These are phyloP conservation scores for Stichodactyla helianthus DNA, from an alignment of 64 coral and sea anemone genomes.

Conservation along the genomic window DNA sequence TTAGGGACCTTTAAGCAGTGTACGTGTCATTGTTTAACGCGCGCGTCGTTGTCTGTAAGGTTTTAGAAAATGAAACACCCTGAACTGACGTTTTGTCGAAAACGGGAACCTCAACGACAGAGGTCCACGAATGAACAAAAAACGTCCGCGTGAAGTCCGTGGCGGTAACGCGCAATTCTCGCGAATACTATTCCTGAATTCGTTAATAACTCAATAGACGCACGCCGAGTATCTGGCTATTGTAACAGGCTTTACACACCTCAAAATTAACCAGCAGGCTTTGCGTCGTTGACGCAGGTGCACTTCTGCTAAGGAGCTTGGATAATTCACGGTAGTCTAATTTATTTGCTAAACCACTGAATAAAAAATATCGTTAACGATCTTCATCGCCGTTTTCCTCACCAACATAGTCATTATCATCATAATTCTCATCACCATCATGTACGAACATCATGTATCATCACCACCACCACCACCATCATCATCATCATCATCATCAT, in stretches of 20 bases:
- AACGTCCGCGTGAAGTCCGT: too few relatives aligned
- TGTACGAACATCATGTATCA: not conserved
- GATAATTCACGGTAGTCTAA: slow-evolving; percentile 54
- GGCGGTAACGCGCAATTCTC: too few relatives aligned
- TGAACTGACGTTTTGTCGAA: too few relatives aligned
- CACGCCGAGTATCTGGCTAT: not conserved
- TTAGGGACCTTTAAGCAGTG: too few relatives aligned
- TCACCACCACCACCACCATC: too few relatives aligned
- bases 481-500: not conserved
- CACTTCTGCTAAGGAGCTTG: slow-evolving; percentile 82
- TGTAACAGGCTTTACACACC: slow-evolving; percentile 25
- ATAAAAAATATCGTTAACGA: not conserved
- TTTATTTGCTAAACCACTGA: slow-evolving; percentile 51
- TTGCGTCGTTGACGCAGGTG: slow-evolving; percentile 79
- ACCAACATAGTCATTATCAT: not conserved
- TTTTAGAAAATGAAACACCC: too few relatives aligned
- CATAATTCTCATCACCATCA: too few relatives aligned
- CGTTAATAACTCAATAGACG: not conserved
- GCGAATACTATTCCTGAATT: too few relatives aligned
- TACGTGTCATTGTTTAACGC: too few relatives aligned
- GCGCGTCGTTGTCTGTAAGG: too few relatives aligned
- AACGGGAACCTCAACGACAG: too few relatives aligned
- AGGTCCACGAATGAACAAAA: too few relatives aligned
- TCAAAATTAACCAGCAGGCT: slow-evolving; percentile 91
- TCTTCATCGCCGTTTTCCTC: not conserved